Conservation (phyloP, 2,113 vertebrate species). For the Hoplias malabaricus region DNA sequence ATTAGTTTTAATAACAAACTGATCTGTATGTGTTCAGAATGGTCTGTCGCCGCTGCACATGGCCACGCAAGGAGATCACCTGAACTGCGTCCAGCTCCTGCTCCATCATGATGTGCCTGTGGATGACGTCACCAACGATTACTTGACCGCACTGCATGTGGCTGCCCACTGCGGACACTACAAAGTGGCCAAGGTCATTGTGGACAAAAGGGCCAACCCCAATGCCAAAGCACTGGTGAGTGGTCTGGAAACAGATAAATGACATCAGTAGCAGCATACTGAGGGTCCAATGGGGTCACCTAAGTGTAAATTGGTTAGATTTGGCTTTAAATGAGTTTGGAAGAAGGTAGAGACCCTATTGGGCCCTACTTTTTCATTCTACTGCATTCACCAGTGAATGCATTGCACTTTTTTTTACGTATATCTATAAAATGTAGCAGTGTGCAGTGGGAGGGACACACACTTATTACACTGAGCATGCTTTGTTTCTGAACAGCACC, state of each 20-base stretch:
- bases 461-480: background rate
- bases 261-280: background rate
- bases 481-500: constrained; percentile 25
- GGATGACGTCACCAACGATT: constrained; percentile 97
- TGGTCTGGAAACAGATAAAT: constrained; percentile 6
- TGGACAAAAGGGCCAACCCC: constrained; percentile 98
- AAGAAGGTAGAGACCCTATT: no score
- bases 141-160: constrained; percentile 94
- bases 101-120: constrained; percentile 95
- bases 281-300: background rate
- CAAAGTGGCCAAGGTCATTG: constrained; percentile 98
- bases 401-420: no score
- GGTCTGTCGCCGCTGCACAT: constrained; percentile 79
- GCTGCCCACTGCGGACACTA: constrained; percentile 98
- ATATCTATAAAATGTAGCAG: background rate
- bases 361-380: no score
- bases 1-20: background rate
- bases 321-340: no score
- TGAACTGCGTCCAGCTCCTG: constrained; percentile 96
- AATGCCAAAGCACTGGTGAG: constrained; percentile 98
- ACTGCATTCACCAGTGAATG: no score
- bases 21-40: constrained; percentile 44
- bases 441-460: background rate
- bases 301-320: no score
- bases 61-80: constrained; percentile 97